phyloP scores from a whole-genome alignment of 2,888 invertebrate species.

The Scaeva pyrastri region DNA sequence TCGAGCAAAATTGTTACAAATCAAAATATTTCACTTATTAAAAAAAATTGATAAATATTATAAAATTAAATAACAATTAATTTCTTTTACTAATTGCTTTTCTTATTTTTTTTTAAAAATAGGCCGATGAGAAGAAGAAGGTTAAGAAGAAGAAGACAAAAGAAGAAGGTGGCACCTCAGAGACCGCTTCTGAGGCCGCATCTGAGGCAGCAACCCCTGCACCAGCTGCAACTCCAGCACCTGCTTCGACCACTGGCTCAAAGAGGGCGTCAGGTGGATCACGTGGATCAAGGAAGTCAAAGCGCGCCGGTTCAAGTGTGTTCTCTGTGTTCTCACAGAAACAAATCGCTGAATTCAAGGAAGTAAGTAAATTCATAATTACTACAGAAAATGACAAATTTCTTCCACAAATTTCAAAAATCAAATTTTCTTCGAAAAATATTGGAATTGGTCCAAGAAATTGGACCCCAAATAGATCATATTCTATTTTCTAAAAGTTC shows the following conservation, averaged over 20 bases:
- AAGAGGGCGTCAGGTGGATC: slow-evolving; percentile 92
- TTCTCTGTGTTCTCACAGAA: slow-evolving; percentile 98
- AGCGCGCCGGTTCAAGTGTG: slow-evolving; percentile 96
- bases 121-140: slow-evolving; percentile 98
- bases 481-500: too few species aligned
- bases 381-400: too few species aligned
- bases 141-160: slow-evolving; percentile 94
- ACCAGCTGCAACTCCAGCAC: slow-evolving; percentile 88
- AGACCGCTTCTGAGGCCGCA: slow-evolving; percentile 86
- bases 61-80: too few species aligned
- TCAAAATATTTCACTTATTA: slow-evolving; percentile 5
- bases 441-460: too few species aligned
- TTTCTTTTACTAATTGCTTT: not conserved
- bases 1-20: slow-evolving; percentile 48
- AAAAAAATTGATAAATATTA: not conserved
- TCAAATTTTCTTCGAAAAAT: too few species aligned
- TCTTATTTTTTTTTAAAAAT: slow-evolving; percentile 46
- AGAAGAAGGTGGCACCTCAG: slow-evolving; percentile 86
- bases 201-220: slow-evolving; percentile 88
- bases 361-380: slow-evolving; percentile 85
- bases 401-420: too few species aligned
- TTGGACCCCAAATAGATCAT: too few species aligned
- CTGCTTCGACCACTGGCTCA: slow-evolving; percentile 89
- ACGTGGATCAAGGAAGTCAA: slow-evolving; percentile 87
- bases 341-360: slow-evolving; percentile 98